A percentile compares a stretch with the other conserved stretches of the same genome.
Evolutionary conservation across 2,888 invertebrate genomes (phyloP).

Genomic region (Aphrophora alni): DNA sequence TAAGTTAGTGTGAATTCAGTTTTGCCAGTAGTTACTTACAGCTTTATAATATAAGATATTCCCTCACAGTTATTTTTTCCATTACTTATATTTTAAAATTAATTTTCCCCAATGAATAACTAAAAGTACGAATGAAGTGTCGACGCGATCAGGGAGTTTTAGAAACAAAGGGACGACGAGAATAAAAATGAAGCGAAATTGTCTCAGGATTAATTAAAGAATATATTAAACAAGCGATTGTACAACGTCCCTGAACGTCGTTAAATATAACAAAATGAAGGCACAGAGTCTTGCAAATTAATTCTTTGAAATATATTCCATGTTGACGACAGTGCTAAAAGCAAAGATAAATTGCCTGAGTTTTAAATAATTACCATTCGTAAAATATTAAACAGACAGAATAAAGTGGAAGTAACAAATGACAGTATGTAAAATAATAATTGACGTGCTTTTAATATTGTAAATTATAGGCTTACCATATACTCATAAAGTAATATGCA

Average conservation of each 20-base stretch:
- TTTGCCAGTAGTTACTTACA: no score
- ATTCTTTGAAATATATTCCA: not conserved
- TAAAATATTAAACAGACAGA: not conserved
- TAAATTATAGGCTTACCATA: no score
- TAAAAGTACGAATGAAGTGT: not conserved
- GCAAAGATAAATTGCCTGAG: not conserved
- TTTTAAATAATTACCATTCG: not conserved
- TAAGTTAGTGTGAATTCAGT: no score
- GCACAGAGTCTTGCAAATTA: not conserved
- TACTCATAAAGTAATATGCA: no score
- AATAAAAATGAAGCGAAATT: constrained; percentile 36
- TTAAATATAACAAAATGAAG: not conserved
- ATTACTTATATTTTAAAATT: no score
- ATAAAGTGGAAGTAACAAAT: not conserved
- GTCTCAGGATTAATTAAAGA: constrained; percentile 37
- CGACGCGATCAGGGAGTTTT: constrained; percentile 2
- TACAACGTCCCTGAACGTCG: not conserved
- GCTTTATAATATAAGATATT: no score
- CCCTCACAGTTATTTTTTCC: no score
- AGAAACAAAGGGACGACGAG: constrained; percentile 23
- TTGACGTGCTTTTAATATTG: no score
- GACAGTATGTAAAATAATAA: no score
- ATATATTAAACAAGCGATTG: constrained; percentile 27
- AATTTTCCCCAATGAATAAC: not conserved
- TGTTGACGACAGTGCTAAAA: not conserved